phyloP scores from a whole-genome alignment of 92 coral and sea anemone genomes.

The Epizoanthus rinbou region DNA sequence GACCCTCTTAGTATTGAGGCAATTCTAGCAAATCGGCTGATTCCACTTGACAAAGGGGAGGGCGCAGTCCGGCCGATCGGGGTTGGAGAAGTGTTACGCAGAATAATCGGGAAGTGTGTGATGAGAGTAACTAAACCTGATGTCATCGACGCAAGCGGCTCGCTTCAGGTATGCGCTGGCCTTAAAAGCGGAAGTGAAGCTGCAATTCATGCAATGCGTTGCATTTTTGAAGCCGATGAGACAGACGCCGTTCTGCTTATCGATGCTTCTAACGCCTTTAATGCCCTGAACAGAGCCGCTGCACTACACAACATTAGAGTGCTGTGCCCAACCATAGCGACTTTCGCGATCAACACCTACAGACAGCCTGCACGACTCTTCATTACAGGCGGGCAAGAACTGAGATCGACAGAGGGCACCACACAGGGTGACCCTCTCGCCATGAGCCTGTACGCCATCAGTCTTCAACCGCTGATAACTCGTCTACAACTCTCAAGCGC shows the following conservation, averaged over 20 bases:
- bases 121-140: conserved; percentile 39
- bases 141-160: conserved; percentile 42
- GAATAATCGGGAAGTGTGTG: conserved; percentile 50
- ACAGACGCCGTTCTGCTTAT: no score
- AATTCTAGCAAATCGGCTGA: conserved; percentile 31
- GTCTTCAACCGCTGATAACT: no score
- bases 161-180: not conserved
- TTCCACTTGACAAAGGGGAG: conserved; percentile 55
- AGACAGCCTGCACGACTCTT: no score
- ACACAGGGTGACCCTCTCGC: no score
- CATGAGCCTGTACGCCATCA: no score
- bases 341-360: no score
- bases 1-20: conserved; percentile 34
- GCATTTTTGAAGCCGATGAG: conserved; percentile 1
- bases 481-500: no score
- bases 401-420: no score
- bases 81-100: conserved; percentile 47
- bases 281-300: not conserved
- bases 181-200: conserved; percentile 34
- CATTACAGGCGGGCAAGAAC: no score
- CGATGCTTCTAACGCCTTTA: conserved; percentile 21
- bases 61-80: conserved; percentile 56
- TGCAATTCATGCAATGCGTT: conserved; percentile 43
- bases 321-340: no score
- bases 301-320: no score